These are phyloP conservation scores for Mnemiopsis leidyi DNA, from an alignment of 37 sponge, comb jelly and placozoan species.

Conservation along the genomic window DNA sequence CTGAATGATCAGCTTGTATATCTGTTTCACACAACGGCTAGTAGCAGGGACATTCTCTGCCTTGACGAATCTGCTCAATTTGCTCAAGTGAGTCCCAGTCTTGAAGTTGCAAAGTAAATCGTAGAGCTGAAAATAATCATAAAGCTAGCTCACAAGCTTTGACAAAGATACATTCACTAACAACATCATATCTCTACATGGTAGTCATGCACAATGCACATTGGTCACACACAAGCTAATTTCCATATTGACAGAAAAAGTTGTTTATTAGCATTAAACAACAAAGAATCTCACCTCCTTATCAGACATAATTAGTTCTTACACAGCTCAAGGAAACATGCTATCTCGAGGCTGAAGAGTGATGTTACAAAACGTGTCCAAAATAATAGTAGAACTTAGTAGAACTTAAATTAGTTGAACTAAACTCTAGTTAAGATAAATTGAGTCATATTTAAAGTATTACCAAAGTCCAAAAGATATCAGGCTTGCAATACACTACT, in stretches of 20 bases:
- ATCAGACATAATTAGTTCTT: too few relatives aligned
- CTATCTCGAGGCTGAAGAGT: too few relatives aligned
- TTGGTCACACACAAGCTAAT: neutral
- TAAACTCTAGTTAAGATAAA: too few relatives aligned
- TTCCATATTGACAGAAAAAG: neutral
- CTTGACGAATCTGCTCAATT: neutral
- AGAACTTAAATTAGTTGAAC: too few relatives aligned
- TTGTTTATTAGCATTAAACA: neutral
- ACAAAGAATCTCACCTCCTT: neutral
- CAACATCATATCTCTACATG: neutral
- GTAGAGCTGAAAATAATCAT: neutral
- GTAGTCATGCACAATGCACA: neutral
- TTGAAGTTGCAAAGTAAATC: neutral
- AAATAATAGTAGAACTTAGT: too few relatives aligned
- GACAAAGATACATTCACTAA: too few relatives aligned
- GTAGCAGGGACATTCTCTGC: neutral
- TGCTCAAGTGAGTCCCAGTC: neutral
- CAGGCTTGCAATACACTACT: too few relatives aligned
- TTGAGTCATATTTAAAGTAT: too few relatives aligned
- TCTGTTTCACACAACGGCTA: neutral
- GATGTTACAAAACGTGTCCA: too few relatives aligned
- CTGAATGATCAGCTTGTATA: conserved; percentile 9
- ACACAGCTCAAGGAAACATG: too few relatives aligned
- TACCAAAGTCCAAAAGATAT: too few relatives aligned
- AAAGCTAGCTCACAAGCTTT: too few relatives aligned